Percentiles rank a stretch among this genome's conserved stretches.
phyloP scores from a whole-genome alignment of 2,797 vertebrate genomes.

The Coendou prehensilis region DNA sequence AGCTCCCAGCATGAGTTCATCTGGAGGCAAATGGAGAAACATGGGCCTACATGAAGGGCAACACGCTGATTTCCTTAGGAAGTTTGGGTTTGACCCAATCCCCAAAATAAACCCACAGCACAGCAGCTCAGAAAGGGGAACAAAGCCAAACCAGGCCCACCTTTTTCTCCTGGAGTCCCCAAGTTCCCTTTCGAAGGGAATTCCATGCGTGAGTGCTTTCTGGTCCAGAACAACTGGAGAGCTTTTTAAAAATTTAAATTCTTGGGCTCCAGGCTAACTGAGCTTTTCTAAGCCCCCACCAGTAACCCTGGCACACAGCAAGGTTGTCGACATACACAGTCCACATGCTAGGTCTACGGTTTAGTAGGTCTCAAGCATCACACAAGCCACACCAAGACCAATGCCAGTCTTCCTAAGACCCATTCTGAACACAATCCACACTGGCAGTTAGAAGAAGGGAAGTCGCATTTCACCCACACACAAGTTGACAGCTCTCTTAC shows the following conservation, averaged over 20 bases:
- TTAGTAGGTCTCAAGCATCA: conserved; percentile 12
- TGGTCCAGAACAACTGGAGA: neutral
- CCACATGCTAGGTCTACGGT: neutral
- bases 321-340: neutral
- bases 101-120: neutral
- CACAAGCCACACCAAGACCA: conserved; percentile 23
- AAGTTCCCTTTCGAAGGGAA: conserved; percentile 48
- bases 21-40: conserved; percentile 1
- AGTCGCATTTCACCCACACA: neutral
- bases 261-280: neutral
- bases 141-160: conserved; percentile 18
- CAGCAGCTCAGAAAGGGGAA: conserved; percentile 29
- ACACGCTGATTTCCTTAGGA: neutral
- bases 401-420: conserved; percentile 42
- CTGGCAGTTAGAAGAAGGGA: neutral
- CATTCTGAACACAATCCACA: conserved; percentile 24
- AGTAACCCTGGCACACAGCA: neutral
- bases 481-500: conserved; percentile 62
- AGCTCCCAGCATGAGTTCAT: neutral
- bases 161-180: conserved; percentile 2
- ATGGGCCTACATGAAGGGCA: neutral
- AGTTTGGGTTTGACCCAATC: neutral
- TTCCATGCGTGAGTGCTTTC: neutral
- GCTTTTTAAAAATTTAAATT: conserved; percentile 53
- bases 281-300: neutral